These are phyloP conservation scores for Disparrhopalites patrizii DNA, from an alignment of 2,888 invertebrate species.

Conservation along the genomic window DNA sequence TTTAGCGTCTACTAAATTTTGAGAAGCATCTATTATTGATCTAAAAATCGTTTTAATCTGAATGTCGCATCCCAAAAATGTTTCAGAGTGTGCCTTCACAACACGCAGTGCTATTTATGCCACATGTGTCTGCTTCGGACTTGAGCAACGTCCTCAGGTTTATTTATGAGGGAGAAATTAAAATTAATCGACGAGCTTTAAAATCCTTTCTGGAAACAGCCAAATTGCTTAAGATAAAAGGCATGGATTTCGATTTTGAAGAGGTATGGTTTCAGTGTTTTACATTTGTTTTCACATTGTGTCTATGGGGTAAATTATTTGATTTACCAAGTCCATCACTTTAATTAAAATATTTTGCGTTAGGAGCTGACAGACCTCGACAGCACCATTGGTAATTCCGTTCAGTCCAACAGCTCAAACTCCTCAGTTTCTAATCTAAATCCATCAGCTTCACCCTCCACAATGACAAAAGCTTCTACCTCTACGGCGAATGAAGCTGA, in stretches of 20 bases:
- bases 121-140: slow-evolving; percentile 46
- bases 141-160: slow-evolving; percentile 47
- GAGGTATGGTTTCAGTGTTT: slow-evolving; percentile 32
- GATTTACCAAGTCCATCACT: background rate
- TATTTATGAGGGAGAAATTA: slow-evolving; percentile 48
- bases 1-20: background rate
- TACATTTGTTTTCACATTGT: background rate
- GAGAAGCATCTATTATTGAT: background rate
- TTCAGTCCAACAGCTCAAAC: background rate
- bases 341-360: background rate
- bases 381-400: background rate
- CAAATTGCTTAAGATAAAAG: slow-evolving; percentile 47
- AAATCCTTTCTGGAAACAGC: slow-evolving; percentile 48
- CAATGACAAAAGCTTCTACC: background rate
- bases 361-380: slow-evolving; percentile 20
- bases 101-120: slow-evolving; percentile 47
- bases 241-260: slow-evolving; percentile 48
- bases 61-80: background rate
- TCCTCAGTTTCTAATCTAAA: background rate
- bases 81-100: slow-evolving; percentile 47
- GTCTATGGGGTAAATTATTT: background rate
- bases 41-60: background rate
- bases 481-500: background rate
- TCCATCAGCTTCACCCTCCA: background rate
- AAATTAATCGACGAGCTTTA: slow-evolving; percentile 47